Evolutionary conservation across 2,888 invertebrate species (phyloP).

Genomic region (Eulithis prunata): DNA sequence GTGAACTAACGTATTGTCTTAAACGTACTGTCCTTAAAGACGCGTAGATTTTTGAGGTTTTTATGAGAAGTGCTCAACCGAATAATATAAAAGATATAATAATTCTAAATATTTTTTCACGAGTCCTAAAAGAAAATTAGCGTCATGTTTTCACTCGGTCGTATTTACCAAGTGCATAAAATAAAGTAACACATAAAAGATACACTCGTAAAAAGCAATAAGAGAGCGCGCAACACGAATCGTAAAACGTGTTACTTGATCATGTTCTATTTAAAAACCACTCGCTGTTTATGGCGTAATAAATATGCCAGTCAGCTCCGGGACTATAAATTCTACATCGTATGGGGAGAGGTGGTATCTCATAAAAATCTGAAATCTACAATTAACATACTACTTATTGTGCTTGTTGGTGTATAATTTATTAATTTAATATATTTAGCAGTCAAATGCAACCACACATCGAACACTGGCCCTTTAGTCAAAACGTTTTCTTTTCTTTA

Average conservation of each 20-base stretch:
- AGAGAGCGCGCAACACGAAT: conserved; percentile 7
- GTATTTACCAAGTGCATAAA: background rate
- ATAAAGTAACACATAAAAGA: conserved; percentile 11
- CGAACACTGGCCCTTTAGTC: conserved; percentile 80
- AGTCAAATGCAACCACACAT: conserved; percentile 58
- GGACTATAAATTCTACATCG: conserved; percentile 15
- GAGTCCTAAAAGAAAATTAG: background rate
- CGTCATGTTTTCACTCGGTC: background rate
- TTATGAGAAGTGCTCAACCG: conserved; percentile 21
- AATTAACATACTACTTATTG: conserved; percentile 50
- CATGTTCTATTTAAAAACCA: conserved; percentile 20
- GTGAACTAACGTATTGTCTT: conserved; percentile 40
- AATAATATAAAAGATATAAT: background rate
- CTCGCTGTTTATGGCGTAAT: conserved; percentile 24
- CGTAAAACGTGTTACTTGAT: conserved; percentile 20
- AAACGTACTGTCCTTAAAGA: conserved; percentile 39
- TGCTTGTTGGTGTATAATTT: conserved; percentile 61
- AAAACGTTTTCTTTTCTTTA: conserved; percentile 69
- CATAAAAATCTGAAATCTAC: conserved; percentile 45
- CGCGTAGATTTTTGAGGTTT: conserved; percentile 40
- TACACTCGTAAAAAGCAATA: conserved; percentile 20
- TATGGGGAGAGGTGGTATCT: conserved; percentile 7
- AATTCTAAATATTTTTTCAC: too few relatives aligned
- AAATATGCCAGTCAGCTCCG: conserved; percentile 20
- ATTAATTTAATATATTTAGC: conserved; percentile 44